phyloP scores from a whole-genome alignment of 2,797 vertebrate genomes.

The Alcedo atthis region DNA sequence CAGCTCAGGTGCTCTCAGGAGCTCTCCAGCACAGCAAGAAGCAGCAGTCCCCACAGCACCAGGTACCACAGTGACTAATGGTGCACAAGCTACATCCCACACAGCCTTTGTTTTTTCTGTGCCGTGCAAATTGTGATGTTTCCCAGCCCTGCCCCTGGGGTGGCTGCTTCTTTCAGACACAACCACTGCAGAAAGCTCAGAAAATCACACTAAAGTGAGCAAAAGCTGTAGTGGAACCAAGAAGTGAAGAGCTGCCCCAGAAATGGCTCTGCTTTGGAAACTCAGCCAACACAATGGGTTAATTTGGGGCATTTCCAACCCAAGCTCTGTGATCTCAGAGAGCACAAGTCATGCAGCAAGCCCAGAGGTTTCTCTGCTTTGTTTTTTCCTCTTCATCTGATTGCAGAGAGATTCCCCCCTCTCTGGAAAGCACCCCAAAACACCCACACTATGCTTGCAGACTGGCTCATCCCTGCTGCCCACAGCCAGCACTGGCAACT shows the following conservation, averaged over 20 bases:
- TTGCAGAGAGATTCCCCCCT: not conserved
- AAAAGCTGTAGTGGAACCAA: not conserved
- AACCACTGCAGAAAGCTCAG: not conserved
- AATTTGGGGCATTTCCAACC: not conserved
- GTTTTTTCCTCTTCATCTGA: not conserved
- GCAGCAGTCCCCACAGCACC: not conserved
- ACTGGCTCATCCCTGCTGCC: not conserved
- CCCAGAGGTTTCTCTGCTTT: not conserved
- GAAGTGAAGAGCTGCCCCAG: not conserved
- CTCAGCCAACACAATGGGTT: not conserved
- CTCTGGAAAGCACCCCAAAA: not conserved
- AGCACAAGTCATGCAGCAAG: not conserved
- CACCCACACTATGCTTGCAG: accelerated
- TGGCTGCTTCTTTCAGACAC: not conserved
- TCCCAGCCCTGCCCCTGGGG: not conserved
- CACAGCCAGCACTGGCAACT: accelerated
- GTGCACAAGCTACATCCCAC: not conserved
- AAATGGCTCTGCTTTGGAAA: not conserved
- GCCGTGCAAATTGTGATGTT: not conserved
- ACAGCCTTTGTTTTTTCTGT: not conserved
- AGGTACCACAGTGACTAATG: not conserved
- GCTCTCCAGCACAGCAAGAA: not conserved
- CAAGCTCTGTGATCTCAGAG: not conserved
- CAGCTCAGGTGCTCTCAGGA: accelerated
- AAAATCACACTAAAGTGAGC: not conserved